phyloP scores from a whole-genome alignment of 2,797 vertebrate species.

The Potorous gilbertii region DNA sequence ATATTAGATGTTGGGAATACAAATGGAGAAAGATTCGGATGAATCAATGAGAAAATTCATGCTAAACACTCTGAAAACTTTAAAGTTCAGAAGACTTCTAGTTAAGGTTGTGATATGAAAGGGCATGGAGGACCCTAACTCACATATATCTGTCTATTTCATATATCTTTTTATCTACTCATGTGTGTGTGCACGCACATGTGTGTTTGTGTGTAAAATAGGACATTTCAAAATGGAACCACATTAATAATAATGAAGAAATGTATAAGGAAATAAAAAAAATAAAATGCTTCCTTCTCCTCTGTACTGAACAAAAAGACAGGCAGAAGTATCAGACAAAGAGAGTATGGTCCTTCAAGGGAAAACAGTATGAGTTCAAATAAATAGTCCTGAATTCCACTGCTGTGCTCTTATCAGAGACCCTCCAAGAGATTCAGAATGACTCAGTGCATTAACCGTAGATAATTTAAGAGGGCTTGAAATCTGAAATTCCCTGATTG shows the following conservation, averaged over 20 bases:
- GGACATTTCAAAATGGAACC: neutral
- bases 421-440: neutral
- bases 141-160: neutral
- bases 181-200: neutral
- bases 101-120: neutral
- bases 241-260: neutral
- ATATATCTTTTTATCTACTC: neutral
- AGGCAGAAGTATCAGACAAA: too few relatives aligned
- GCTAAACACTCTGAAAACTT: neutral
- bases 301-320: too few relatives aligned
- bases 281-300: neutral
- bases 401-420: too few relatives aligned
- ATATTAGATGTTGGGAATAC: neutral
- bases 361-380: too few relatives aligned
- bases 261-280: neutral
- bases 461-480: neutral
- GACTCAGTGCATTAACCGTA: neutral
- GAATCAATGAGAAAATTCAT: neutral
- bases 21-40: neutral
- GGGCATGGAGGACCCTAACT: neutral
- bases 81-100: neutral
- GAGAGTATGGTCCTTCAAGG: too few relatives aligned
- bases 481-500: neutral
- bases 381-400: too few relatives aligned
- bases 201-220: neutral